Base-by-base conservation (phyloP, 2,113 vertebrate genomes). In the Triplophysa rosa region DNA sequence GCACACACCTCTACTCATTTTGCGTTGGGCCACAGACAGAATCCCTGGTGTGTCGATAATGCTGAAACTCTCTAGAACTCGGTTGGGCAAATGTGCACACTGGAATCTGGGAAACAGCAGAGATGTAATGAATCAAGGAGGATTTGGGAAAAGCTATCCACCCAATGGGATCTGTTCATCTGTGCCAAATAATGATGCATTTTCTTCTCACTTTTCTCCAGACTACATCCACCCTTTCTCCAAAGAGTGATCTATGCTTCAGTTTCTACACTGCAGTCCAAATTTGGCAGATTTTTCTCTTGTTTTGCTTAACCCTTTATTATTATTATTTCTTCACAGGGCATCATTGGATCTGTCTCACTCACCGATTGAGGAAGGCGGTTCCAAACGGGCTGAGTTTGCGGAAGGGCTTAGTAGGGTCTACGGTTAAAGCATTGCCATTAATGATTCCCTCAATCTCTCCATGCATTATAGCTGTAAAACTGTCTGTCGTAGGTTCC, bases 401-500 rank as follows among this genome's bases (percentile, higher is more conserved):
- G 0, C 95, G 94, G 87, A 97, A 98, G 1, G 96, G 96, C 79
- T 95, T 97, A 8, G 93, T 91, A 0, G 94, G 94, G 74, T 98
- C 96, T 0, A 95, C 92, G 0, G 96, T 93, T 0, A 98, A 91
- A 0, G 95, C 95, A 0, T 98, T 98, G 3, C 96, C 96, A 0
- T 96, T 95, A 37, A 91, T 92, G 3, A 93, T 84, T 11, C 93
- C 92, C 29, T 95, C 94, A 0, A 70, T 54, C 0, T 94, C 92
- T 0, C 95, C 95, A 0, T 95, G 87, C 95, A 98, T 97, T 68
- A 98, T 90, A 0, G 95, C 96, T 29, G 94, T 94, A 63, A 98
- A 98, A 73, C 92, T 95, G 47, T 98, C 95, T 0, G 95, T 97
- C 69, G 96, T 98, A 72, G 96, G 96, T 64, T 98, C 96, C 0